These are phyloP conservation scores for Apis cerana DNA, from an alignment of 1,140 invertebrate species.

Conservation along the genomic window DNA sequence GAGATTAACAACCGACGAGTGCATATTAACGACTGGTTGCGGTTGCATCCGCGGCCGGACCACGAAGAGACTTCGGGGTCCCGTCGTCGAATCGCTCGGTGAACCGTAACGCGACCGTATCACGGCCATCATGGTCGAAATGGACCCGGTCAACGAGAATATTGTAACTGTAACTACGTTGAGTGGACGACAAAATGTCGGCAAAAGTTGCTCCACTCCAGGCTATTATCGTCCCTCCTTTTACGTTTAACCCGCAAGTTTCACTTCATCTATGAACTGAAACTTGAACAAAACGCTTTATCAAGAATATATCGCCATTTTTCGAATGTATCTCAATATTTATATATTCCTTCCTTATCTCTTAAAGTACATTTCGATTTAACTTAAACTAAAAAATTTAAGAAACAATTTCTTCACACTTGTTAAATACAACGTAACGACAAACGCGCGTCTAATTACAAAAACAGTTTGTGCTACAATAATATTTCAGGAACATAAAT, in stretches of 20 bases:
- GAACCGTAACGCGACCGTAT: slow-evolving; percentile 77
- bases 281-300: not conserved
- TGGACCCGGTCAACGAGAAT: slow-evolving; percentile 62
- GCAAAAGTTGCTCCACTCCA: slow-evolving; percentile 27
- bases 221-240: slow-evolving; percentile 15
- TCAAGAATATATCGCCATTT: too few relatives aligned
- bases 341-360: too few relatives aligned
- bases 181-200: slow-evolving; percentile 38
- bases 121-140: slow-evolving; percentile 68
- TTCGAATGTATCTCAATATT: too few relatives aligned
- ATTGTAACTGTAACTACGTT: slow-evolving; percentile 51
- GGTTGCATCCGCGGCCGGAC: slow-evolving; percentile 56
- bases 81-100: slow-evolving; percentile 74
- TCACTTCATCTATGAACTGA: not conserved
- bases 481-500: too few relatives aligned
- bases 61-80: slow-evolving; percentile 27
- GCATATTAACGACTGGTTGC: slow-evolving; percentile 62
- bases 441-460: too few relatives aligned
- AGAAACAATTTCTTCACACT: too few relatives aligned
- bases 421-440: too few relatives aligned
- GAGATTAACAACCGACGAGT: slow-evolving; percentile 43
- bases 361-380: too few relatives aligned
- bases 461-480: too few relatives aligned
- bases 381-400: too few relatives aligned
- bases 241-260: not conserved